Base-by-base conservation (phyloP, 2,888 invertebrate species). In the Heliconius ismenius region DNA sequence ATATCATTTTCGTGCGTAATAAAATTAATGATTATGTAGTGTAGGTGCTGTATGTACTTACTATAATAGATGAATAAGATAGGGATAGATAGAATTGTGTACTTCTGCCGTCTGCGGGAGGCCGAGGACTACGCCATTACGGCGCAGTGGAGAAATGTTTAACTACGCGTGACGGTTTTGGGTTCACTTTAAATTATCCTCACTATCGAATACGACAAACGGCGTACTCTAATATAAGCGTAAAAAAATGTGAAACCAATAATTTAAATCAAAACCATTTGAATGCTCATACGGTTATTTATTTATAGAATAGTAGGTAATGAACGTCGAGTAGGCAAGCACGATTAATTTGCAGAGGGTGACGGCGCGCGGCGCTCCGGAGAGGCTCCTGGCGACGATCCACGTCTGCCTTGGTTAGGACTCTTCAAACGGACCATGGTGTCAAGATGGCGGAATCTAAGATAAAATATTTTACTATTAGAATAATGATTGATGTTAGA, bases 361-460 rank as follows among this genome's bases (percentile, higher is more conserved):
- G 91, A 90, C 18, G 89, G 86, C 2, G 90, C 88, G 83, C 91
- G 95, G 78, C 93, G 94, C 83, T 96, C 96, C 0, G 97, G 96
- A 4, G 97, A 97, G 9, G 96, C 96, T 76, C 96, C 95, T 39
- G 97, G 96, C 18, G 96, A 95, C 3, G 96, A 96, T 54, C 96
- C 96, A 78, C 96, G 96, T 21, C 95, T 95, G 76, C 94, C 93
- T 76, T 94, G 94, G 77, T 95, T 95, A 79, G 96, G 95, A 69
- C 96, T 95, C 86, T 97, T 96, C 83, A 98, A 92, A 0, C 97
- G 95, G 54, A 98, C 97, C 95, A 97, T 97, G 26, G 98, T 97
- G 88, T 98, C 98, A 89, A 98, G 93, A 89, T 98, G 98, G 28
- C 98, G 96, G 90, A 98, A 98, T 86, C 98, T 98, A 86, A 15